Evolutionary conservation across 2,888 invertebrate species (phyloP).

Genomic region (Drosophila emarginata): DNA sequence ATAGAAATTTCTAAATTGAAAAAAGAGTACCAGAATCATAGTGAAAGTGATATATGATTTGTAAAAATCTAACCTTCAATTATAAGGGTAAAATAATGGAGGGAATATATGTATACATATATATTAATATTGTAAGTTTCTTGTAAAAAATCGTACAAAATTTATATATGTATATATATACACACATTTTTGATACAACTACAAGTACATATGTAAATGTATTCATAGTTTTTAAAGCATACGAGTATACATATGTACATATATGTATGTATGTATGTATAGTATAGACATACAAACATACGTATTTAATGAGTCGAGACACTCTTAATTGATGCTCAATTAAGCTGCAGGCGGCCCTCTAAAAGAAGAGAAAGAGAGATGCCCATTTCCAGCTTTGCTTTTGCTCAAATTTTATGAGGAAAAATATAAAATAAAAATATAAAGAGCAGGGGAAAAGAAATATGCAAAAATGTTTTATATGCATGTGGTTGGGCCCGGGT

Average conservation of each 20-base stretch:
- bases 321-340: constrained; percentile 76
- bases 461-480: background rate
- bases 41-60: too few species aligned
- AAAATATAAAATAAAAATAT: constrained; percentile 12
- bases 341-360: constrained; percentile 46
- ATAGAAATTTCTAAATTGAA: too few species aligned
- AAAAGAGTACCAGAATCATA: too few species aligned
- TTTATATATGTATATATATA: background rate
- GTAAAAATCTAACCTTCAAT: too few species aligned
- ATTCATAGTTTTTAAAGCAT: background rate
- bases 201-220: background rate
- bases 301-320: constrained; percentile 69
- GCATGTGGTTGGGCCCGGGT: background rate
- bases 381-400: constrained; percentile 19
- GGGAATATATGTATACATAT: background rate
- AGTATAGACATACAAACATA: background rate
- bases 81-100: too few species aligned
- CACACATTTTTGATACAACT: background rate
- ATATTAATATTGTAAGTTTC: background rate
- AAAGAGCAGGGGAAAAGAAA: background rate
- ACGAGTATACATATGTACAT: background rate
- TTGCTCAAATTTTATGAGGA: constrained; percentile 20
- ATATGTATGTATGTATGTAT: background rate
- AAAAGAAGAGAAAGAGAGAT: constrained; percentile 6
- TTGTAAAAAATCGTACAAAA: background rate